These are phyloP conservation scores for Struthio camelus DNA, from an alignment of 2,113 vertebrate species.

Conservation along the genomic window DNA sequence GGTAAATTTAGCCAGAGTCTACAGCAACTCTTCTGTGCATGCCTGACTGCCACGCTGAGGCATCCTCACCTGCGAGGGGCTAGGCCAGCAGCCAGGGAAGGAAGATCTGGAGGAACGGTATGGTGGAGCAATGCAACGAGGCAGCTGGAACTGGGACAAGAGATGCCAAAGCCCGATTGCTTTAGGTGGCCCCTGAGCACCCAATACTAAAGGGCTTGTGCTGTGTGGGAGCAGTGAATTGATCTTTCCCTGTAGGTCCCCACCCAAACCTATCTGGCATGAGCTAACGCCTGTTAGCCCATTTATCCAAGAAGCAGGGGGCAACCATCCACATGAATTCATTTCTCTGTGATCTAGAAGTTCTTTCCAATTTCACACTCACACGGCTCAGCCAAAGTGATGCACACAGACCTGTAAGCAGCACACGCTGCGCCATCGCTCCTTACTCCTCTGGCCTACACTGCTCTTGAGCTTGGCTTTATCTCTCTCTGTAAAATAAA, in stretches of 20 bases:
- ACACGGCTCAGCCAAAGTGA: background rate
- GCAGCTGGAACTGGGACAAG: background rate
- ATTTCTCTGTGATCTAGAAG: background rate
- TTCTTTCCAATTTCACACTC: background rate
- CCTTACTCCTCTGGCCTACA: background rate
- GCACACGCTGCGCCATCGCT: background rate
- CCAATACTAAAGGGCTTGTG: background rate
- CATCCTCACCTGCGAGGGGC: background rate
- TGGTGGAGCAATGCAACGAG: background rate
- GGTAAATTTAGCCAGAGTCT: background rate
- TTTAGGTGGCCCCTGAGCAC: background rate
- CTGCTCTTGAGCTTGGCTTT: background rate
- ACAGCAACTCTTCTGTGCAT: background rate
- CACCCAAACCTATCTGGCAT: background rate
- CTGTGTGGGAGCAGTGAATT: background rate
- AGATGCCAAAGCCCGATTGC: background rate
- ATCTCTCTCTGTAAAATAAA: constrained; percentile 33
- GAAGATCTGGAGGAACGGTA: background rate
- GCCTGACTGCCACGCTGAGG: background rate
- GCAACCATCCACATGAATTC: background rate
- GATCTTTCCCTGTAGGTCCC: background rate
- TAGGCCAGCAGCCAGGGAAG: background rate
- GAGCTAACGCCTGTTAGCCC: background rate
- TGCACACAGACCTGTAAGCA: fast-evolving
- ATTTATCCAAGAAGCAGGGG: background rate